Base-by-base conservation (phyloP, 2,888 invertebrate species). In the Cataglyphis altisquamis region DNA sequence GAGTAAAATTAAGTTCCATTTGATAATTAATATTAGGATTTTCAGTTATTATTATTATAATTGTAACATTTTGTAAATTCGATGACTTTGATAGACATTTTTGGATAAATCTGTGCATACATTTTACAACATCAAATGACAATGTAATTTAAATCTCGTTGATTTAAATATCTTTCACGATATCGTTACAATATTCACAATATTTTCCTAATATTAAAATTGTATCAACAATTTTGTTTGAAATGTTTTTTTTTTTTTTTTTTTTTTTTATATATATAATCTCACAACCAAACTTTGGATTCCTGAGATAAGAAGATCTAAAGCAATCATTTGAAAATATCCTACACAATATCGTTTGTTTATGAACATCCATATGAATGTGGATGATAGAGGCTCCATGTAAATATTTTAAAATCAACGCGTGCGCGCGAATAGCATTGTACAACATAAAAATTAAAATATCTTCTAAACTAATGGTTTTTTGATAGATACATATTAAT, bases 401-500 rank as follows among this genome's bases (percentile, higher is more conserved):
- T 52, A 52, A 52, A 52, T 52, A 52, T 52, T n/a, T 52, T 52
- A 8, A 52, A 52, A 52, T 52, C 41, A 8, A 52, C n/a, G 48
- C 48, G n/a, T 6, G 48, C 8, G 48, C n/a, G 48, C 8, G 18
- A 52, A 8, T 52, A 52, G 1, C n/a, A 52, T 8, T 52, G n/a
- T n/a, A n/a, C 15, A 52, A 52, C n/a, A 52, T n/a, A 52, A 52
- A 48, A 52, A 52, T 52, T 52, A 52, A 52, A 52, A n/a, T 52
- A 52, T 52, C 48, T 52, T 52, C 48, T n/a, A 52, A 52, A 52
- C 48, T 52, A 52, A 52, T 52, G 48, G 48, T 52, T 52, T n/a
- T 52, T 52, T 52, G 6, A 0, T 52, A 52, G 48, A 52, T 8
- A n/a, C 18, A 48, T 48, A 48, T 48, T 18, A n/a, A 52, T 52